These are phyloP conservation scores for Australoheros scitulus DNA, from an alignment of 2,113 vertebrate genomes.

Conservation along the genomic window DNA sequence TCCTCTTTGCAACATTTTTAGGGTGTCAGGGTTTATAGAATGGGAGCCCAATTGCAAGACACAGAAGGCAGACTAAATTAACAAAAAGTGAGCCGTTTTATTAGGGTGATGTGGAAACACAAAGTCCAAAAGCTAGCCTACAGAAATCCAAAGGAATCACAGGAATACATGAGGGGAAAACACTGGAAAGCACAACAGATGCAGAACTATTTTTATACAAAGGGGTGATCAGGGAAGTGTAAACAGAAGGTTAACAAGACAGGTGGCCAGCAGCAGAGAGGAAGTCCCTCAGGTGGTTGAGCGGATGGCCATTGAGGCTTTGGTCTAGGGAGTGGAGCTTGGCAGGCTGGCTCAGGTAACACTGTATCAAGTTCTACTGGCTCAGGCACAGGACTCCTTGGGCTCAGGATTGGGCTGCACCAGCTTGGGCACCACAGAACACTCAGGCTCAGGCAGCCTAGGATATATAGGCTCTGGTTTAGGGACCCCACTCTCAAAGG, in stretches of 20 bases:
- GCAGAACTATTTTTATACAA: not conserved
- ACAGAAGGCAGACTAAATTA: not conserved
- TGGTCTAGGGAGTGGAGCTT: not conserved
- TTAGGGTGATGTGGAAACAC: not conserved
- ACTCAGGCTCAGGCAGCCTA: not conserved
- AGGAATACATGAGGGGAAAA: not conserved
- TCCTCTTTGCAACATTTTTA: conserved; percentile 60
- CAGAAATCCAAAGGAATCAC: not conserved
- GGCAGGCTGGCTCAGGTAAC: not conserved
- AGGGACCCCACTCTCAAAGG: not conserved
- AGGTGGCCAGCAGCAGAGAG: not conserved
- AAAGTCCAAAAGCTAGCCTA: not conserved
- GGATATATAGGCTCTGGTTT: not conserved
- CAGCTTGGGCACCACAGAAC: not conserved
- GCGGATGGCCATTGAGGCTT: not conserved
- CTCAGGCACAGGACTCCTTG: not conserved
- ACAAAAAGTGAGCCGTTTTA: not conserved
- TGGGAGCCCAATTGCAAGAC: not conserved
- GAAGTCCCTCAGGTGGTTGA: not conserved
- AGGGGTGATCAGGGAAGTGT: not conserved
- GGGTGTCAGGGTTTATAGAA: not conserved
- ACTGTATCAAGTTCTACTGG: not conserved
- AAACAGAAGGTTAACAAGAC: not conserved
- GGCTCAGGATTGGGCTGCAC: not conserved
- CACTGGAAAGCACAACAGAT: not conserved